These are phyloP conservation scores for Thecophora atra DNA, from an alignment of 2,888 invertebrate species.

Conservation along the genomic window DNA sequence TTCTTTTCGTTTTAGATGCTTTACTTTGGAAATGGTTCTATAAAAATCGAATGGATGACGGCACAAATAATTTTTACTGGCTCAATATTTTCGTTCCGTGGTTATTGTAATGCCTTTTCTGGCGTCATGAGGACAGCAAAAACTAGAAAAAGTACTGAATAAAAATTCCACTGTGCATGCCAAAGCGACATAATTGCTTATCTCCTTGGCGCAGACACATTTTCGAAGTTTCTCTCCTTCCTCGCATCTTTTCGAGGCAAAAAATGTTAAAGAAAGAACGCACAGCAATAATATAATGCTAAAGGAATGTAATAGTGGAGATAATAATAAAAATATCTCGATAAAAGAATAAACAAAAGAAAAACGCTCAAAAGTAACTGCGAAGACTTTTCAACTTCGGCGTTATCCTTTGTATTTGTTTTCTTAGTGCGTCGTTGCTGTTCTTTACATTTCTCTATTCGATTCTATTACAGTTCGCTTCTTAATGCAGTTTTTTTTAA, in stretches of 20 bases:
- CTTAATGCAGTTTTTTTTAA: too few relatives aligned
- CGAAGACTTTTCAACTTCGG: neutral
- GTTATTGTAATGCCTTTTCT: constrained; percentile 26
- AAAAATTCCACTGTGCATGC: constrained; percentile 33
- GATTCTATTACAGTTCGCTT: too few relatives aligned
- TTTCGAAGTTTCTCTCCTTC: neutral
- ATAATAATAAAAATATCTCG: neutral
- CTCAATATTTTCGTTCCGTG: constrained; percentile 10
- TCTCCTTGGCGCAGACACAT: neutral
- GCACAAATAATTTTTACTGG: neutral
- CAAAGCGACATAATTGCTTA: constrained; percentile 29
- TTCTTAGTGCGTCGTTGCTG: neutral
- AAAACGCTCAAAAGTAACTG: neutral
- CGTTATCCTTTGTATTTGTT: neutral
- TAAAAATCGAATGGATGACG: too few relatives aligned
- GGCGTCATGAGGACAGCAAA: constrained; percentile 1
- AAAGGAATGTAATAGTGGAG: too few relatives aligned
- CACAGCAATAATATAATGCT: too few relatives aligned
- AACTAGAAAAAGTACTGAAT: constrained; percentile 3
- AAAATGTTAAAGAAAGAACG: neutral
- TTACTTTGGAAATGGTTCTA: too few relatives aligned
- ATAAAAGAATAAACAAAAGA: neutral
- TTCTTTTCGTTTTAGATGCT: neutral
- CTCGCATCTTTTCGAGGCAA: neutral
- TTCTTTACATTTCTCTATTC: neutral